These are phyloP conservation scores for Syngnathus rostellatus DNA, from an alignment of 2,797 vertebrate genomes.

Conservation along the genomic window DNA sequence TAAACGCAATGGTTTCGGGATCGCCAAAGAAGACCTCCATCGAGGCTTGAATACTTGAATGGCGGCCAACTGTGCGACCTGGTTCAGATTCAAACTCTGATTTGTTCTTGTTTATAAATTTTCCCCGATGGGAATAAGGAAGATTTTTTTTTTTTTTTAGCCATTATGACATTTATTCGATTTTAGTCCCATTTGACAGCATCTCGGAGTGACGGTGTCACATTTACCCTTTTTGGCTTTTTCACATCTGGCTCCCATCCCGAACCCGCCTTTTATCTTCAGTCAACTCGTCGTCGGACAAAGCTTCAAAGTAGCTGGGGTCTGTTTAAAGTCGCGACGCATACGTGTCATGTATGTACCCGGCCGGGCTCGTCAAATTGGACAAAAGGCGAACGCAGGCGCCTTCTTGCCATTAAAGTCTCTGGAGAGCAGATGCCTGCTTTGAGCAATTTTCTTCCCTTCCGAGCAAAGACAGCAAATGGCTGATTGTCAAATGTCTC, in stretches of 20 bases:
- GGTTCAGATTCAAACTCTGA: not conserved
- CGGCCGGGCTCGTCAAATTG: too few relatives aligned
- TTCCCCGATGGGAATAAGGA: not conserved
- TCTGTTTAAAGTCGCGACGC: not conserved
- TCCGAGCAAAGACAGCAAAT: too few relatives aligned
- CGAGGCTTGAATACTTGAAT: not conserved
- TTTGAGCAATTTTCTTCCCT: not conserved
- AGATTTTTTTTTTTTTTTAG: not conserved
- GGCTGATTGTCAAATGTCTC: not conserved
- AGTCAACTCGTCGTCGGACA: not conserved
- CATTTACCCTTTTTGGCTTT: not conserved
- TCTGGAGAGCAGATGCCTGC: not conserved
- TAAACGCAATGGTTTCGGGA: not conserved
- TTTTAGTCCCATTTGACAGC: not conserved
- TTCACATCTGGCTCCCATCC: not conserved
- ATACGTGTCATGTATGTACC: not conserved
- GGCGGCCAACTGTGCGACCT: not conserved
- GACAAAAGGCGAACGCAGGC: too few relatives aligned
- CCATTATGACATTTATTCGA: too few relatives aligned
- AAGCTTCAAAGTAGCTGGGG: not conserved
- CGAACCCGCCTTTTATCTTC: not conserved
- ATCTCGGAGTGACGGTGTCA: not conserved
- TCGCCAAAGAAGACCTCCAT: not conserved
- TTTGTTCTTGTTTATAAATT: not conserved
- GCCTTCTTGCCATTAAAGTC: too few relatives aligned